These are phyloP conservation scores for Phoxinus dragarum DNA, from an alignment of 2,797 vertebrate species.

Conservation along the genomic window DNA sequence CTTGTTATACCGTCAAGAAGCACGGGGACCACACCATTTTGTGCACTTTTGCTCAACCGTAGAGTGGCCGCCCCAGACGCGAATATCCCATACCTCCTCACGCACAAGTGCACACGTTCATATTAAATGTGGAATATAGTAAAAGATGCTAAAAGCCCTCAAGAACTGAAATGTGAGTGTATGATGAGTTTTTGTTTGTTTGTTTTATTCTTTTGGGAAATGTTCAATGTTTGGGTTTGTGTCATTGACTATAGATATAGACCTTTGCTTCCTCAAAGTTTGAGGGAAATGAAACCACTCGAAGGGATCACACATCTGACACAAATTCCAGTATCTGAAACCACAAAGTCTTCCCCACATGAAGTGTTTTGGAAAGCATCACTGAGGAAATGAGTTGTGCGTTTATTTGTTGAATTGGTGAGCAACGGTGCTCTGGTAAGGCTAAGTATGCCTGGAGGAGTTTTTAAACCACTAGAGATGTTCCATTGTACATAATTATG, in stretches of 20 bases:
- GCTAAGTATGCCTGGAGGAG: constrained; percentile 24
- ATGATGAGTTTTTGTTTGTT: background rate
- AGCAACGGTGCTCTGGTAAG: constrained; percentile 26
- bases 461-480: constrained; percentile 36
- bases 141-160: constrained; percentile 16
- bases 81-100: constrained; percentile 39
- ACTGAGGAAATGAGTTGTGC: constrained; percentile 11
- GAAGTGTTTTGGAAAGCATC: constrained; percentile 30
- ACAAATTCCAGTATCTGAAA: constrained; percentile 32
- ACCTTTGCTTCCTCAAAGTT: constrained; percentile 32
- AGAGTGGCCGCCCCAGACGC: constrained; percentile 25
- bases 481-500: constrained; percentile 51
- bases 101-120: constrained; percentile 28
- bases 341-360: constrained; percentile 29
- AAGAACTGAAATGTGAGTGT: constrained; percentile 29
- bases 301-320: constrained; percentile 27
- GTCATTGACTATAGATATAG: constrained; percentile 30
- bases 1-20: constrained; percentile 60
- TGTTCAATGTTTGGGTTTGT: constrained; percentile 25
- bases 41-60: constrained; percentile 47
- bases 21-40: constrained; percentile 43
- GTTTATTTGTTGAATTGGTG: constrained; percentile 29
- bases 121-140: constrained; percentile 32
- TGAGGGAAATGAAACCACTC: constrained; percentile 26
- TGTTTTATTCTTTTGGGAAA: background rate